These are phyloP conservation scores for Archivesica marissinica DNA, from an alignment of 1,140 invertebrate genomes.

Conservation along the genomic window DNA sequence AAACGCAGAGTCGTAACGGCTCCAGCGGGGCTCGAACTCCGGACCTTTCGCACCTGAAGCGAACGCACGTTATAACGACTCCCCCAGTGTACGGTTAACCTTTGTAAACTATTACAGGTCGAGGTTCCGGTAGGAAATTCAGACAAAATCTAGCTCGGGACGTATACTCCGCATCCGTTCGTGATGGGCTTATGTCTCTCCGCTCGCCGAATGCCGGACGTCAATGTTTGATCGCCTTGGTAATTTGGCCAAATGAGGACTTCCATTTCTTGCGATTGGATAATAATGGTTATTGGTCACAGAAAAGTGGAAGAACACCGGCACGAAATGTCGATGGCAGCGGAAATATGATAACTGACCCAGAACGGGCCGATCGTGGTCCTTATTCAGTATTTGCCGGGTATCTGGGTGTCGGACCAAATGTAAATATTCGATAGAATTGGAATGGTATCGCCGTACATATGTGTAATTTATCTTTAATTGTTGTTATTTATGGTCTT, in stretches of 20 bases:
- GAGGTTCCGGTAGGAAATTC: conserved; percentile 29
- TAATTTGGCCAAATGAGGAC: conserved; percentile 53
- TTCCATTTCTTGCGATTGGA: conserved; percentile 49
- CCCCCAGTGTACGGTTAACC: no score
- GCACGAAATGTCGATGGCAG: conserved; percentile 50
- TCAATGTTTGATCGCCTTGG: conserved; percentile 24
- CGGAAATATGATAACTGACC: conserved; percentile 18
- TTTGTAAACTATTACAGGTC: conserved; percentile 13
- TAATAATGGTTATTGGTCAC: conserved; percentile 50
- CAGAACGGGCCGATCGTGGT: conserved; percentile 1
- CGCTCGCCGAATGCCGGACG: conserved; percentile 1
- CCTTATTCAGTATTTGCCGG: conserved; percentile 32
- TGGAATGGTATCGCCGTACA: no score
- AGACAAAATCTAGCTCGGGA: background rate
- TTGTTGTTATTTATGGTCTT: no score
- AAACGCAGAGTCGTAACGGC: no score
- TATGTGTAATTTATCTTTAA: no score
- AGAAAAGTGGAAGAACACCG: conserved; percentile 45
- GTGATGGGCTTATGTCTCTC: conserved; percentile 36
- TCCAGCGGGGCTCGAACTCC: no score
- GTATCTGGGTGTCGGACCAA: conserved; percentile 13
- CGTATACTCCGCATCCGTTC: conserved; percentile 2
- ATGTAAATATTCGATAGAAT: background rate
- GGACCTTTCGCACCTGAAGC: no score
- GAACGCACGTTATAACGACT: no score